Percentiles rank a stretch among this genome's conserved stretches.
phyloP scores from a whole-genome alignment of 1,140 invertebrate species.

The Leguminivora glycinivorella region DNA sequence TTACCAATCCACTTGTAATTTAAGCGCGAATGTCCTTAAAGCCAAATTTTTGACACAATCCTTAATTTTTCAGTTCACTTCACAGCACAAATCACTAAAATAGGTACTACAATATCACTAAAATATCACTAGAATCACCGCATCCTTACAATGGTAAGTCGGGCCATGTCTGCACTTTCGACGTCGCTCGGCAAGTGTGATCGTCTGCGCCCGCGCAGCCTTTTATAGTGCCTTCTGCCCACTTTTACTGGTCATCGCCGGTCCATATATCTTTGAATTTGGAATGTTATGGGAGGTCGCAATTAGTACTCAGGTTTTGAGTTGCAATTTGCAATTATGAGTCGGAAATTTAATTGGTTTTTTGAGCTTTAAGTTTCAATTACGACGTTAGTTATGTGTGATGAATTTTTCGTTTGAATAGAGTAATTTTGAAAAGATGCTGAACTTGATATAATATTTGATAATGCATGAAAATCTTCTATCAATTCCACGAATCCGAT shows the following conservation, averaged over 20 bases:
- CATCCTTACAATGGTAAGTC: conserved; percentile 75
- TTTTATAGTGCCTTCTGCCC: conserved; percentile 67
- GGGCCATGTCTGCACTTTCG: conserved; percentile 64
- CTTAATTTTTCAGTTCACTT: background rate
- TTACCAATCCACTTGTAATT: background rate
- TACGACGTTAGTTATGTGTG: too few relatives aligned
- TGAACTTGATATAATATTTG: too few relatives aligned
- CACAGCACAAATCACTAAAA: conserved; percentile 9
- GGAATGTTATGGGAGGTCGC: background rate
- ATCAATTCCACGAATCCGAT: background rate
- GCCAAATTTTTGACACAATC: too few relatives aligned
- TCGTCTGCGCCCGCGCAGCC: conserved; percentile 44
- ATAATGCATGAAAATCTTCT: too few relatives aligned
- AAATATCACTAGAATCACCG: conserved; percentile 43
- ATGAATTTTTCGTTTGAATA: too few relatives aligned
- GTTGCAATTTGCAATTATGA: background rate
- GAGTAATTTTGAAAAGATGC: too few relatives aligned
- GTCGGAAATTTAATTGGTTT: too few relatives aligned
- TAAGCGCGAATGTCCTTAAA: too few relatives aligned
- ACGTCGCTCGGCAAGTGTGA: conserved; percentile 56
- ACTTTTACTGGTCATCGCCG: conserved; percentile 59
- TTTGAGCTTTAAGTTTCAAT: too few relatives aligned
- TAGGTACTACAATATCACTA: conserved; percentile 10
- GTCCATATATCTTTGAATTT: background rate
- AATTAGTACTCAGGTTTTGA: background rate